A percentile compares a stretch with the other conserved stretches of the same genome.
Evolutionary conservation across 2,888 invertebrate species (phyloP).

Genomic region (Encarsia formosa): DNA sequence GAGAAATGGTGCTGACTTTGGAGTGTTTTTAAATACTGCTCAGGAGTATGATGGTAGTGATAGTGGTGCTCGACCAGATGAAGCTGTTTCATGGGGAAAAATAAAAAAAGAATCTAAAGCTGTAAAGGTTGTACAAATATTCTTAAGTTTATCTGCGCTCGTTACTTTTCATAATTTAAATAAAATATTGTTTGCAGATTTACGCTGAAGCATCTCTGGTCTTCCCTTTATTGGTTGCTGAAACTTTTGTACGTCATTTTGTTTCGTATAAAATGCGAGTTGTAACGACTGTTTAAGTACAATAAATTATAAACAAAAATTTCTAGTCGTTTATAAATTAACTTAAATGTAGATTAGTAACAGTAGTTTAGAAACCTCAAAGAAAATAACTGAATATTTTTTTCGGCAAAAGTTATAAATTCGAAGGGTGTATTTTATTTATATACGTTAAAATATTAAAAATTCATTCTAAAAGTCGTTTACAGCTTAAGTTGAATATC

Average conservation of each 20-base stretch:
- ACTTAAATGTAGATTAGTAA: too few relatives aligned
- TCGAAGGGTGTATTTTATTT: too few relatives aligned
- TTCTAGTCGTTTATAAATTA: background rate
- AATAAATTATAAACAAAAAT: constrained; percentile 16
- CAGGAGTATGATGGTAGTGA: constrained; percentile 98
- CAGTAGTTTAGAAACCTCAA: too few relatives aligned
- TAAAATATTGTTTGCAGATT: constrained; percentile 52
- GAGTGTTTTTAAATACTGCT: constrained; percentile 93
- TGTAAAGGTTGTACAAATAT: constrained; percentile 64
- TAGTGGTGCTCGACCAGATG: constrained; percentile 95
- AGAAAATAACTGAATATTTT: too few relatives aligned
- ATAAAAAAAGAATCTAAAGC: constrained; percentile 83
- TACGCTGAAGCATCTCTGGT: constrained; percentile 92
- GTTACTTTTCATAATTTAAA: background rate
- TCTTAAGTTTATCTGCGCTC: background rate
- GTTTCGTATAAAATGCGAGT: constrained; percentile 26
- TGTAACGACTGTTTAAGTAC: constrained; percentile 29
- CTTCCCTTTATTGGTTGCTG: constrained; percentile 90
- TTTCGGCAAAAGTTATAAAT: too few relatives aligned
- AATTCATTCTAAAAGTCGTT: too few relatives aligned
- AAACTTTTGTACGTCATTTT: constrained; percentile 77
- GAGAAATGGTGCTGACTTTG: constrained; percentile 94
- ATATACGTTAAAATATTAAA: too few relatives aligned
- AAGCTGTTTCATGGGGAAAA: constrained; percentile 99
- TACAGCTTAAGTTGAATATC: too few relatives aligned